phyloP scores from a whole-genome alignment of 2,113 vertebrate genomes.

The Arenaria interpres region DNA sequence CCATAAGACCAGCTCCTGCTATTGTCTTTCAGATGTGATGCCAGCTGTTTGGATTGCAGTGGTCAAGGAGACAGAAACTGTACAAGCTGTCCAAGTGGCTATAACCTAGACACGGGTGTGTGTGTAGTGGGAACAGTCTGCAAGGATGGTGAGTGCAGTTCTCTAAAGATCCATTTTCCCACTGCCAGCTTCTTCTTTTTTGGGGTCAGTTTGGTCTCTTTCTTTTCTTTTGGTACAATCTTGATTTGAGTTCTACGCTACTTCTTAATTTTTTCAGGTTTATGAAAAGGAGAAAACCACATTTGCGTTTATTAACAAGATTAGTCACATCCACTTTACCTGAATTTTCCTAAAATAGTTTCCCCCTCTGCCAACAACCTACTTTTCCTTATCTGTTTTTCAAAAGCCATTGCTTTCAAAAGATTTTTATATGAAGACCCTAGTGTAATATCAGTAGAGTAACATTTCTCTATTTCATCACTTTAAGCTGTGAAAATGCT shows the following conservation, averaged over 20 bases:
- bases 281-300: not conserved
- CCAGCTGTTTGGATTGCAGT: slow-evolving; percentile 88
- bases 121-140: slow-evolving; percentile 94
- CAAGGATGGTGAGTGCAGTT: slow-evolving; percentile 96
- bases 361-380: not conserved
- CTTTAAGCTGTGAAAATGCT: not conserved
- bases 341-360: not conserved
- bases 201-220: not conserved
- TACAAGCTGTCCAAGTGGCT: slow-evolving; percentile 89
- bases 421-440: not conserved
- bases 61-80: slow-evolving; percentile 94
- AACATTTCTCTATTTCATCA: not conserved
- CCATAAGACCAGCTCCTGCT: not conserved
- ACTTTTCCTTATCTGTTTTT: not conserved
- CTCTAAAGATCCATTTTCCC: not conserved
- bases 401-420: not conserved
- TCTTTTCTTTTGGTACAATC: not conserved
- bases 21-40: slow-evolving; percentile 84
- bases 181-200: not conserved
- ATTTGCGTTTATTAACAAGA: not conserved
- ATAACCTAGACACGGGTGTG: slow-evolving; percentile 89
- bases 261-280: not conserved
- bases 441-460: not conserved
- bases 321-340: not conserved
- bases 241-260: not conserved